Conservation (phyloP, 2,888 invertebrate species). For the Diarsia brunnea region DNA sequence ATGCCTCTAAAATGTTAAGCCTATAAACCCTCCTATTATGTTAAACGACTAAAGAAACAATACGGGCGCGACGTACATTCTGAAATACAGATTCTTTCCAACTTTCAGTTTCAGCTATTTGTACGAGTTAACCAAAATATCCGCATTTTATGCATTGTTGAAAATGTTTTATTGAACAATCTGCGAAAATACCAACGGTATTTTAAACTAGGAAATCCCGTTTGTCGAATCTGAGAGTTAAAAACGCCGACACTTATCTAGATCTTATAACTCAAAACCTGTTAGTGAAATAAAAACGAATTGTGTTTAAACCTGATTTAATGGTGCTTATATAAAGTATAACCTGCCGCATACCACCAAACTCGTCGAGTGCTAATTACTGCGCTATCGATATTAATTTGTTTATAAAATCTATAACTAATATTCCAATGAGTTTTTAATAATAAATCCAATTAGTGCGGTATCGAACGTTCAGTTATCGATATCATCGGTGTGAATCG, state of each 20-base stretch:
- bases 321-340: slow-evolving; percentile 11
- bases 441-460: slow-evolving; percentile 76
- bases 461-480: slow-evolving; percentile 71
- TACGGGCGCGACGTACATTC: slow-evolving; percentile 17
- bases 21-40: slow-evolving; percentile 4
- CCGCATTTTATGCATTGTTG: slow-evolving; percentile 47
- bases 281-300: slow-evolving; percentile 30
- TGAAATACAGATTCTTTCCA: slow-evolving; percentile 45
- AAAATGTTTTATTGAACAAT: slow-evolving; percentile 35
- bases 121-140: slow-evolving; percentile 53
- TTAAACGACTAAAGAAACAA: slow-evolving; percentile 4
- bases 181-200: slow-evolving; percentile 22
- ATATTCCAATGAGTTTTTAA: slow-evolving; percentile 80
- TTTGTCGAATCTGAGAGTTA: slow-evolving; percentile 22
- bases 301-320: slow-evolving; percentile 43
- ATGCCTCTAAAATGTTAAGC: background rate
- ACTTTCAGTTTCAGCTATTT: slow-evolving; percentile 46
- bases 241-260: slow-evolving; percentile 29
- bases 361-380: slow-evolving; percentile 61
- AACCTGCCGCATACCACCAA: slow-evolving; percentile 27
- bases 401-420: slow-evolving; percentile 70
- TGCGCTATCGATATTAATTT: slow-evolving; percentile 70
- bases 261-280: slow-evolving; percentile 40
- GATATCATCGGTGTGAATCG: slow-evolving; percentile 70
- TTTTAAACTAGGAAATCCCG: slow-evolving; percentile 40